Percentiles rank a stretch among this genome's conserved stretches.
These are phyloP conservation scores for Branchellion lobata DNA, from an alignment of 2,888 invertebrate genomes.

Conservation along the genomic window DNA sequence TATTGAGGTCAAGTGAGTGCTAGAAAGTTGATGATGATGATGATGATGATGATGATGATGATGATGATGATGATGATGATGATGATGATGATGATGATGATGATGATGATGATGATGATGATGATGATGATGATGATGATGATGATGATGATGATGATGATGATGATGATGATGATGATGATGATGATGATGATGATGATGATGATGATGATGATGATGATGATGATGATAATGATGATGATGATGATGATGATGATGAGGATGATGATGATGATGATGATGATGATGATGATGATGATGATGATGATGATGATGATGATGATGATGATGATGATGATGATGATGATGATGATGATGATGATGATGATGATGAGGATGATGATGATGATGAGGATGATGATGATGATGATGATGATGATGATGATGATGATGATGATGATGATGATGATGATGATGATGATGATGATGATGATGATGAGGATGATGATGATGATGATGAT, in stretches of 20 bases:
- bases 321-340: slow-evolving; percentile 3
- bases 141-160: not conserved
- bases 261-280: too few relatives aligned
- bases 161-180: not conserved
- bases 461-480: not conserved
- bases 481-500: slow-evolving; percentile 7
- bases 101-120: slow-evolving; percentile 35
- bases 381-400: too few relatives aligned
- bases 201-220: not conserved
- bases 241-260: too few relatives aligned
- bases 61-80: not conserved
- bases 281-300: too few relatives aligned
- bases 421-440: slow-evolving; percentile 31
- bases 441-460: slow-evolving; percentile 7
- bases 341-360: not conserved
- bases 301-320: not conserved
- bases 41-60: not conserved
- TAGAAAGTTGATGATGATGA: not conserved
- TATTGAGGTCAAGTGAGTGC: not conserved
- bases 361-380: too few relatives aligned
- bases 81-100: slow-evolving; percentile 20
- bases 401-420: slow-evolving; percentile 19
- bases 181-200: not conserved
- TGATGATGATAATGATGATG: not conserved
- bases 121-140: slow-evolving; percentile 16